Evolutionary conservation across 1,140 invertebrate species (phyloP), one percentile per base, ranked within the genome.

Genomic region (Penaeus vannamei): DNA sequence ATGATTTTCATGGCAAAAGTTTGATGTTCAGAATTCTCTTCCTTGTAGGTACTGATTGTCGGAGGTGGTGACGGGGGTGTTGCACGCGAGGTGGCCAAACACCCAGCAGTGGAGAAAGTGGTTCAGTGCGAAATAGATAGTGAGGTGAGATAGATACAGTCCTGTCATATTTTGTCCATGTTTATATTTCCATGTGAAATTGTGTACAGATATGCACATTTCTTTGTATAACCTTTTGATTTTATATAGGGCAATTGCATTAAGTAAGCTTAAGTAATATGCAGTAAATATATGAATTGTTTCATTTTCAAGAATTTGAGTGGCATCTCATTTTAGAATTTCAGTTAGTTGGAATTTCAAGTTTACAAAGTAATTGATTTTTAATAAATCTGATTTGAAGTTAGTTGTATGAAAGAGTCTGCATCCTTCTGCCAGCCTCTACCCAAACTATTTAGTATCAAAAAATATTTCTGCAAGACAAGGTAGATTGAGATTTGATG

Each of bases 41-140:
- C 53, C 10, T 69, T 77, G 22, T 86, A 96, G 95, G 95, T 97
- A n/a, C 93, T 99, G 36, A 98, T 99, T 90, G 97, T 99, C 66
- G 99, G 99, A 3, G 99, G 98, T 19, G 99, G 99, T 29, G 99
- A 99, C 94, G 98, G 98, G 17, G 98, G 98, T 5, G 98, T 99
- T 22, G 97, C 97, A 0, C 94, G 99, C 59, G 99, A 99, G 94
- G 97, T 98, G 0, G 95, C 96, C 0, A 99, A 99, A 94, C 98
- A 99, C 94, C 97, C 97, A 0, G 92, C 93, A 61, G 98, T 99
- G 0, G 95, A 99, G 92, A 93, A 95, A 91, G 96, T 99, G 72
- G 95, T 96, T 82, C 97, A 97, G 94, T 98, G 99, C 69, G 98
- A 99, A 94, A 99, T 99, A 90, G 99, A 99, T 93, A 95, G 94